Evolutionary conservation across 2,797 vertebrate species (phyloP).

Genomic region (Ispidina lecontei): DNA sequence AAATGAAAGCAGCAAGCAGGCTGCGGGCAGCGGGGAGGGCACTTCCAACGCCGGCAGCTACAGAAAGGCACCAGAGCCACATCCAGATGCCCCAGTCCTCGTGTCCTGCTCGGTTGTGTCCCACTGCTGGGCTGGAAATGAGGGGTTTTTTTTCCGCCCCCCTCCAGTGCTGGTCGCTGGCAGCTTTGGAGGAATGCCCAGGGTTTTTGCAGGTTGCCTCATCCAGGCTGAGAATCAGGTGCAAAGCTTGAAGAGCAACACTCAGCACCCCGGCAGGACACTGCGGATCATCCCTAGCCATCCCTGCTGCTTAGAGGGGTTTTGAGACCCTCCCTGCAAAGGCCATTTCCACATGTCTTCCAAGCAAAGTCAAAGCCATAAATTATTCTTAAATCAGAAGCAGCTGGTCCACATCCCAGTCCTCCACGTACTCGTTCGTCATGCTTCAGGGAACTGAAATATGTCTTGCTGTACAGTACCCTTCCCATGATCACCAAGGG

Average conservation of each 20-base stretch:
- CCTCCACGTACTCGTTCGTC: neutral
- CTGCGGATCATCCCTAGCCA: neutral
- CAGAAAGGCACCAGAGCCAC: neutral
- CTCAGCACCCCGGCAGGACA: neutral
- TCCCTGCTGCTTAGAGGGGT: rapidly evolving
- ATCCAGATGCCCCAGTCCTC: neutral
- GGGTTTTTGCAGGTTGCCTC: neutral
- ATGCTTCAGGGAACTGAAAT: conserved; percentile 37
- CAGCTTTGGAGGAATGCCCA: neutral
- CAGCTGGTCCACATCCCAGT: conserved; percentile 8
- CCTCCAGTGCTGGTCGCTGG: neutral
- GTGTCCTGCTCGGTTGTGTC: neutral
- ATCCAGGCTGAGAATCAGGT: neutral
- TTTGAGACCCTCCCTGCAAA: neutral
- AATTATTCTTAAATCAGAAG: conserved; percentile 39
- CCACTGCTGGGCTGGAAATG: rapidly evolving
- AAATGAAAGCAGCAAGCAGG: conserved; percentile 22
- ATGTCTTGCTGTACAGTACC: neutral
- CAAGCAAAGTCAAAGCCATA: conserved; percentile 19
- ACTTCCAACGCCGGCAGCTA: neutral
- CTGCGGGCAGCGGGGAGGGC: neutral
- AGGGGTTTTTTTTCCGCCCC: neutral
- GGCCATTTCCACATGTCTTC: neutral
- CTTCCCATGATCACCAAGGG: neutral
- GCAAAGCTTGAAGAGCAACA: neutral